Percentiles rank a stretch among this genome's conserved stretches.
Evolutionary conservation across 2,113 vertebrate species (phyloP).

Genomic region (Oostethus manadensis): DNA sequence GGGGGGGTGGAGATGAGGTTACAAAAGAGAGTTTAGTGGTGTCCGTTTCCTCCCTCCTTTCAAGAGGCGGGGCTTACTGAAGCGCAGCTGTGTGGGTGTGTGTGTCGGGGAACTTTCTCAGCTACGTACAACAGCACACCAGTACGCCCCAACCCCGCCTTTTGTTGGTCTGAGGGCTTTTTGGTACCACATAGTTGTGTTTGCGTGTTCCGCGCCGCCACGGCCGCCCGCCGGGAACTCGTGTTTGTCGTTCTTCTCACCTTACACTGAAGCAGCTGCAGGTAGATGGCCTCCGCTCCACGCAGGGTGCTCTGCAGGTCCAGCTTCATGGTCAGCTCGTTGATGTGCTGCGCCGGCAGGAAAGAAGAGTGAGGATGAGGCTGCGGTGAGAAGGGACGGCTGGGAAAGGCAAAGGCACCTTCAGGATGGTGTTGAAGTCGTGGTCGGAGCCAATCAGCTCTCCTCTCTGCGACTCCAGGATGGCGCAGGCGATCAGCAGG

Average conservation of each 20-base stretch:
- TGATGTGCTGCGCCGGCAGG: slow-evolving; percentile 78
- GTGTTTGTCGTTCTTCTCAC: background rate
- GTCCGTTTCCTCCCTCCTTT: too few species aligned
- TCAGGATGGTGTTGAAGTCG: slow-evolving; percentile 90
- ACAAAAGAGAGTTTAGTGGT: background rate
- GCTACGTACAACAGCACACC: too few species aligned
- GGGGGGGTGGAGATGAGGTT: background rate
- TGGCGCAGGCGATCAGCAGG: slow-evolving; percentile 83
- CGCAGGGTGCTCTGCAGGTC: slow-evolving; percentile 76
- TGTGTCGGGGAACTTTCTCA: too few species aligned
- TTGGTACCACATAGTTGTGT: too few species aligned
- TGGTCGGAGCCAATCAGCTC: slow-evolving; percentile 84
- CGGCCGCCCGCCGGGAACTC: too few species aligned
- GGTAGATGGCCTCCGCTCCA: slow-evolving; percentile 78
- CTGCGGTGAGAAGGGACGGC: too few species aligned
- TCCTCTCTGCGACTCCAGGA: slow-evolving; percentile 81
- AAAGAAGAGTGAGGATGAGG: background rate
- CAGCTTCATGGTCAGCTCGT: slow-evolving; percentile 88
- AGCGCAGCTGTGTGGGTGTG: too few species aligned
- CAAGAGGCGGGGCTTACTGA: too few species aligned
- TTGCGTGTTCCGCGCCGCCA: too few species aligned
- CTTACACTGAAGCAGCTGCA: slow-evolving; percentile 75
- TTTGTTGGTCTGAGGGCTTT: too few species aligned
- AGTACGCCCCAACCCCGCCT: too few species aligned
- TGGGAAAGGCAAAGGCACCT: slow-evolving; percentile 60